phyloP scores from a whole-genome alignment of 2,888 invertebrate genomes.

The Tetranychus piercei region DNA sequence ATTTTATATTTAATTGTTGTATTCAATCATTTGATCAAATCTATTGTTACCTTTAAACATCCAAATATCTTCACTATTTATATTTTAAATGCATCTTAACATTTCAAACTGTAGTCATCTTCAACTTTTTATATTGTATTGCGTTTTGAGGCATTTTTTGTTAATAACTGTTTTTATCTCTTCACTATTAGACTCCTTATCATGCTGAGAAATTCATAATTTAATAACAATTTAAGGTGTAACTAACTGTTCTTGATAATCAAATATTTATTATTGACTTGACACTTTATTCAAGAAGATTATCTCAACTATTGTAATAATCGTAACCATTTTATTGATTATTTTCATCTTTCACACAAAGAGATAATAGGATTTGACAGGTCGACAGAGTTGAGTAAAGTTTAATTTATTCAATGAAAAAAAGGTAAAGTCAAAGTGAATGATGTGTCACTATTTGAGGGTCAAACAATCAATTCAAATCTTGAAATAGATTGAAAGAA shows the following conservation, averaged over 20 bases:
- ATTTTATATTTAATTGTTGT: neutral
- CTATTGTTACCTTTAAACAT: neutral
- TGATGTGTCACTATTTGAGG: neutral
- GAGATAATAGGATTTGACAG: neutral
- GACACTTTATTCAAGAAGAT: too few relatives aligned
- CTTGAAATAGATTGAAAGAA: neutral
- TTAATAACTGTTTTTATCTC: too few relatives aligned
- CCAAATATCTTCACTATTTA: too few relatives aligned
- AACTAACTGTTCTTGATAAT: too few relatives aligned
- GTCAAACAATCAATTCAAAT: neutral
- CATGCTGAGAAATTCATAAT: too few relatives aligned
- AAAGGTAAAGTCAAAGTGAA: neutral
- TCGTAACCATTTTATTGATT: neutral
- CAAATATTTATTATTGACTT: too few relatives aligned
- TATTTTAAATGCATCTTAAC: too few relatives aligned
- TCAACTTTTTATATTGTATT: too few relatives aligned
- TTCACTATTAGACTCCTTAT: too few relatives aligned
- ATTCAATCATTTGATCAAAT: neutral
- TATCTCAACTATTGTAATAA: neutral
- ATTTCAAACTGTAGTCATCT: too few relatives aligned
- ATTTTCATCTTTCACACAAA: neutral
- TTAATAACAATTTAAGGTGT: too few relatives aligned
- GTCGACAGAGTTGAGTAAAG: neutral
- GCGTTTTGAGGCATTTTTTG: too few relatives aligned
- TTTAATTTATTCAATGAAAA: neutral